These are phyloP conservation scores for Phyllostomus hastatus DNA, from an alignment of 2,113 vertebrate genomes.

Conservation along the genomic window DNA sequence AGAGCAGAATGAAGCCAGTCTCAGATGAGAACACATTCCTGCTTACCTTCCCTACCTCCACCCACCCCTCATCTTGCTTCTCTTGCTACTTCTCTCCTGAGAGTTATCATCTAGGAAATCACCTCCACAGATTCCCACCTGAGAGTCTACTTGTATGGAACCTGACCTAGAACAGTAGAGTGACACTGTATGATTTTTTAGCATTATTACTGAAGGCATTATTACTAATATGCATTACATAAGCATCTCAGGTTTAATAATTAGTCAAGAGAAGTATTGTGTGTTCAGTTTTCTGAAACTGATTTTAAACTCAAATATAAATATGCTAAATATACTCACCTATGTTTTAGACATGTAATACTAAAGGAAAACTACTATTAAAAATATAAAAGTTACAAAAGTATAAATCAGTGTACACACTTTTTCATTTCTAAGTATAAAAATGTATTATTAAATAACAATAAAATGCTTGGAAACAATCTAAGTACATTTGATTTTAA, in stretches of 20 bases:
- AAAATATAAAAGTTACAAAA: background rate
- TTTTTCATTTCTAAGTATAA: constrained; percentile 36
- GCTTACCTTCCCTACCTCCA: background rate
- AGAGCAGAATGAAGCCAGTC: background rate
- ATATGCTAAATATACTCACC: background rate
- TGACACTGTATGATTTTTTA: background rate
- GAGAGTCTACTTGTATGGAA: background rate
- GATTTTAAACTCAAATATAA: constrained; percentile 29
- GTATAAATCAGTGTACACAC: background rate
- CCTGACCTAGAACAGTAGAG: background rate
- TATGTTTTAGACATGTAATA: background rate
- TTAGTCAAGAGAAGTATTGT: background rate
- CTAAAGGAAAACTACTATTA: background rate
- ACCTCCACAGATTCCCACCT: background rate
- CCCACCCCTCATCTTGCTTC: background rate
- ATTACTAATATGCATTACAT: background rate
- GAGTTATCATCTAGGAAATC: background rate
- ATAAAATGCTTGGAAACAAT: constrained; percentile 1
- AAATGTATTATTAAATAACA: background rate
- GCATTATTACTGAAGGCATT: background rate
- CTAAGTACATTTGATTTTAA: background rate
- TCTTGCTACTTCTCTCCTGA: background rate
- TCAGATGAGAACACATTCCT: background rate
- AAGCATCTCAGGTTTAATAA: background rate
- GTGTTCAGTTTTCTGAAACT: constrained; percentile 13